These are phyloP conservation scores for Pheosia tremula DNA, from an alignment of 2,888 invertebrate species.

Conservation along the genomic window DNA sequence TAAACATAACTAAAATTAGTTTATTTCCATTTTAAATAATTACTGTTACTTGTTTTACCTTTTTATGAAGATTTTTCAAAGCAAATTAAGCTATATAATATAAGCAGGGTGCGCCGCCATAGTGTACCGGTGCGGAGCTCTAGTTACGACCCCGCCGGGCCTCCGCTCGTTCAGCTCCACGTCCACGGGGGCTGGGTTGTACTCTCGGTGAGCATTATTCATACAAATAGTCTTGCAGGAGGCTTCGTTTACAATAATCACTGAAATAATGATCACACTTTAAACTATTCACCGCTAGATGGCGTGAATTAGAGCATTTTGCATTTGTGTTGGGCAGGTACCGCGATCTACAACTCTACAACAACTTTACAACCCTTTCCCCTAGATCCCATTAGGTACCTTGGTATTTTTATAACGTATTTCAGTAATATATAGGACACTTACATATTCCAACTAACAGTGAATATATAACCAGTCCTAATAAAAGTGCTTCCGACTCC, in stretches of 20 bases:
- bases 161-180: constrained; percentile 56
- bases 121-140: constrained; percentile 22
- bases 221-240: constrained; percentile 65
- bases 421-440: constrained; percentile 27
- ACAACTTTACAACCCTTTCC: neutral
- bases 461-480: constrained; percentile 60
- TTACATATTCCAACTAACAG: constrained; percentile 60
- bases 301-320: constrained; percentile 12
- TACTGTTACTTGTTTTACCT: neutral
- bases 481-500: constrained; percentile 51
- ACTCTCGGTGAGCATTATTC: constrained; percentile 46
- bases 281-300: constrained; percentile 21
- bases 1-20: neutral
- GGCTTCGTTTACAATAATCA: constrained; percentile 65
- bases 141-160: constrained; percentile 34
- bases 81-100: neutral
- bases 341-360: neutral
- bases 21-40: neutral
- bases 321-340: neutral
- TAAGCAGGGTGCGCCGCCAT: neutral
- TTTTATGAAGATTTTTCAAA: neutral
- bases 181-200: constrained; percentile 39
- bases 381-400: no score
- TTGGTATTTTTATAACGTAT: no score
- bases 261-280: constrained; percentile 45